phyloP scores from a whole-genome alignment of 2,888 invertebrate genomes.

The Osmoderma eremita region DNA sequence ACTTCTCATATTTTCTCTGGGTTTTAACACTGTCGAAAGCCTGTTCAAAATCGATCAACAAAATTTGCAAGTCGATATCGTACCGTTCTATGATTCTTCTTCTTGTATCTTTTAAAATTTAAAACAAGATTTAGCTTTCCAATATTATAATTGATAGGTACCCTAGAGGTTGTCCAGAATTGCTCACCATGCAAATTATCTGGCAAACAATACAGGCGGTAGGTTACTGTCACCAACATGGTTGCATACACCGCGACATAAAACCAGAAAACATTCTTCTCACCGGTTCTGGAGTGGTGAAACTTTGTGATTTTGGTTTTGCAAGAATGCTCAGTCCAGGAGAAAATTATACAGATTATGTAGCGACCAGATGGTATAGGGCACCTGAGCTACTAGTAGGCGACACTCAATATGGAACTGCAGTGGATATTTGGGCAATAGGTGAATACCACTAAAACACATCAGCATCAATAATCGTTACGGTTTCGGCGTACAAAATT shows the following conservation, averaged over 20 bases:
- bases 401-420: slow-evolving; percentile 90
- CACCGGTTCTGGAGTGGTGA: slow-evolving; percentile 92
- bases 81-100: no score
- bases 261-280: slow-evolving; percentile 99
- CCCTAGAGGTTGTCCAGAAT: slow-evolving; percentile 92
- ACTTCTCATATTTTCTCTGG: no score
- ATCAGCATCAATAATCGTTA: background rate
- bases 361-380: slow-evolving; percentile 98
- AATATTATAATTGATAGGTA: slow-evolving; percentile 64
- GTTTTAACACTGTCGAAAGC: no score
- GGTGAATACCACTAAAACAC: slow-evolving; percentile 72
- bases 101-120: no score
- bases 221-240: slow-evolving; percentile 95
- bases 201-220: slow-evolving; percentile 97
- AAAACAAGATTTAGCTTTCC: no score
- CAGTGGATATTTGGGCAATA: slow-evolving; percentile 99
- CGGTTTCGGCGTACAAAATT: background rate
- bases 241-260: slow-evolving; percentile 96
- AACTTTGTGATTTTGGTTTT: slow-evolving; percentile 98
- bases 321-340: slow-evolving; percentile 97
- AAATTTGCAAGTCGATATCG: no score
- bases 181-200: slow-evolving; percentile 88
- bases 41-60: no score
- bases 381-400: slow-evolving; percentile 97
- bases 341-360: slow-evolving; percentile 99